Percentiles rank a stretch among this genome's conserved stretches.
Conservation (phyloP, 2,113 vertebrate species). For the Hemibagrus wyckioides region DNA sequence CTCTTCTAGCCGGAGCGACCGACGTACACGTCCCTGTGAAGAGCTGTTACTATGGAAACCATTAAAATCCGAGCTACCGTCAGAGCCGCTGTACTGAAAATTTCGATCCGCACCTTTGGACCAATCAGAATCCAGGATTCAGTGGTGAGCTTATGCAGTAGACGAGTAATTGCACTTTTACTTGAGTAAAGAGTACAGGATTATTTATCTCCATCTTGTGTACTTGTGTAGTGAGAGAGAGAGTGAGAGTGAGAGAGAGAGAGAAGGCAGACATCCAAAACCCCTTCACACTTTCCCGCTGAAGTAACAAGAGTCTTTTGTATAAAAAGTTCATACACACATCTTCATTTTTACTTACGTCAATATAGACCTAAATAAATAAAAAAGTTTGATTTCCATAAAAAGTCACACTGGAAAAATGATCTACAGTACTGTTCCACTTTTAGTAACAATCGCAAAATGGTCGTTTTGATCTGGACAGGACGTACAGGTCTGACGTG, state of each 20-base stretch:
- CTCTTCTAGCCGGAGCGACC: neutral
- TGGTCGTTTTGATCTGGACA: constrained; percentile 3
- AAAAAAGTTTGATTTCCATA: neutral
- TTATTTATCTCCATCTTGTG: neutral
- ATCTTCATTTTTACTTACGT: neutral
- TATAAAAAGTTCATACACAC: neutral
- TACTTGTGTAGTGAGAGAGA: too few relatives aligned
- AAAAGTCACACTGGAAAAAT: neutral
- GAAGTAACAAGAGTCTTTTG: constrained; percentile 14
- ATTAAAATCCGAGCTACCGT: neutral
- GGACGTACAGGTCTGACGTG: neutral
- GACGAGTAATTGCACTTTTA: neutral
- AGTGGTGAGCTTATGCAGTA: neutral
- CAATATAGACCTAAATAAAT: neutral
- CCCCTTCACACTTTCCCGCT: neutral
- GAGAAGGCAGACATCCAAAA: neutral
- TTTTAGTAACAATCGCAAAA: constrained; percentile 7
- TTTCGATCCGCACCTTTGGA: neutral
- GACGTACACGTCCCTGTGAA: neutral
- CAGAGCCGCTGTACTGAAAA: neutral
- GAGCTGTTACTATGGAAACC: neutral
- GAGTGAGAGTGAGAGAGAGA: too few relatives aligned
- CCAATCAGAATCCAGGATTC: neutral
- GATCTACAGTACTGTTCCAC: neutral
- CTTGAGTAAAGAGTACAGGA: neutral